Conservation (phyloP, 2,797 vertebrate species). For the Pseudochromis fuscus region DNA sequence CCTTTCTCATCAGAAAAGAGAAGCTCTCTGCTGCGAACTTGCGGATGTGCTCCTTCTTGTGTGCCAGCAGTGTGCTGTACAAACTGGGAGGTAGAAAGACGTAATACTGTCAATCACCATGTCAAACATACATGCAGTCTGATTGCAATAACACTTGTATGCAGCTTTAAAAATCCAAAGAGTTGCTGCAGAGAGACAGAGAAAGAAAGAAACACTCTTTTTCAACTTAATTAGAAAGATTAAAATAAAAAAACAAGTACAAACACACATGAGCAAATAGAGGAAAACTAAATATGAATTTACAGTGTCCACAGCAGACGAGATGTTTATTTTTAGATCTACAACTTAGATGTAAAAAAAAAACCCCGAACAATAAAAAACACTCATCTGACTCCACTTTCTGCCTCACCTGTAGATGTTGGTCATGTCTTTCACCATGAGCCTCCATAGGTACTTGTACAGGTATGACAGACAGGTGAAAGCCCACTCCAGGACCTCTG, state of each 20-base stretch:
- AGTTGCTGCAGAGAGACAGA: too few relatives aligned
- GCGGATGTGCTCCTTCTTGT: conserved; percentile 95
- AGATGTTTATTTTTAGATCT: too few relatives aligned
- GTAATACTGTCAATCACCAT: too few relatives aligned
- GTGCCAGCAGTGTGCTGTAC: conserved; percentile 94
- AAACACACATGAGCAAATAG: too few relatives aligned
- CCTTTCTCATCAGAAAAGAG: conserved; percentile 98
- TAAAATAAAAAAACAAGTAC: not conserved
- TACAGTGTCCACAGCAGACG: not conserved
- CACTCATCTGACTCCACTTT: not conserved
- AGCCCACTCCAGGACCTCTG: conserved; percentile 93
- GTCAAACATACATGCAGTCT: too few relatives aligned
- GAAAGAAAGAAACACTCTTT: too few relatives aligned
- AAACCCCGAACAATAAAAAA: too few relatives aligned
- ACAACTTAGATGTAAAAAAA: too few relatives aligned
- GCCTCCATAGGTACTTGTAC: conserved; percentile 97
- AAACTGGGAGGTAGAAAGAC: conserved; percentile 80
- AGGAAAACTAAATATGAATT: too few relatives aligned
- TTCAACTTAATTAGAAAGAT: too few relatives aligned
- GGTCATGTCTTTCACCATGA: conserved; percentile 96
- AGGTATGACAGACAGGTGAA: conserved; percentile 96
- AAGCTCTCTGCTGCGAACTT: conserved; percentile 99
- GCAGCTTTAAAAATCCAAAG: too few relatives aligned
- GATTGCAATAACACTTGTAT: too few relatives aligned
- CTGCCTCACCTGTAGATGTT: conserved; percentile 92